These are phyloP conservation scores for Tribolium castaneum DNA, from an alignment of 1,140 invertebrate genomes.

Conservation along the genomic window DNA sequence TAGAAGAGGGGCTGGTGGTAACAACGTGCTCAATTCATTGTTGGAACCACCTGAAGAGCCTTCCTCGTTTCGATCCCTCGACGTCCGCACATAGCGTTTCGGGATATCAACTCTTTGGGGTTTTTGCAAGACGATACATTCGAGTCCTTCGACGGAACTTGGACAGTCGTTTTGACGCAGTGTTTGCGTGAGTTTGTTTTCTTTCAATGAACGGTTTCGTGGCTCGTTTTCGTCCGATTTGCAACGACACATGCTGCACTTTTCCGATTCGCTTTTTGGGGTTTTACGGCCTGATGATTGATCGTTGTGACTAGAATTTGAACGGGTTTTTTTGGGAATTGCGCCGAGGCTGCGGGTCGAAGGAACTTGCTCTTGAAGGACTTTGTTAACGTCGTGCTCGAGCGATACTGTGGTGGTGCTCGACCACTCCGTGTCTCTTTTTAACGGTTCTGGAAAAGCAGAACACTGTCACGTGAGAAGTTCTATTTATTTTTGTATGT, in stretches of 20 bases:
- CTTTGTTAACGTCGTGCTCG: conserved; percentile 67
- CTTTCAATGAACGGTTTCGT: conserved; percentile 56
- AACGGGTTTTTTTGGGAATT: conserved; percentile 75
- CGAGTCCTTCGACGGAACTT: conserved; percentile 59
- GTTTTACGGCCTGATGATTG: conserved; percentile 46
- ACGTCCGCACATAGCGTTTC: background rate
- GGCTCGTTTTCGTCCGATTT: conserved; percentile 37
- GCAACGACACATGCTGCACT: conserved; percentile 55
- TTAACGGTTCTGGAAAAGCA: conserved; percentile 60
- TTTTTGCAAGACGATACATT: conserved; percentile 54
- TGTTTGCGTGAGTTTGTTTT: conserved; percentile 60
- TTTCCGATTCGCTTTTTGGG: conserved; percentile 62
- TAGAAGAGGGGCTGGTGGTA: conserved; percentile 71
- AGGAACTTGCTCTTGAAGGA: conserved; percentile 60
- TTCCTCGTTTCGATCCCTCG: conserved; percentile 51
- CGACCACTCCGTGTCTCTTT: conserved; percentile 67
- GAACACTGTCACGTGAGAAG: background rate
- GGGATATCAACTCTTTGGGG: conserved; percentile 1
- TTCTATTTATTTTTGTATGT: background rate
- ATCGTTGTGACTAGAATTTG: conserved; percentile 50
- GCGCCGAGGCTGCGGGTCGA: conserved; percentile 72
- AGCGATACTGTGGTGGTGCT: conserved; percentile 69
- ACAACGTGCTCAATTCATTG: conserved; percentile 72
- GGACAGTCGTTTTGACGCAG: conserved; percentile 50
- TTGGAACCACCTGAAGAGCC: conserved; percentile 71